A percentile compares a stretch with the other conserved stretches of the same genome.
Evolutionary conservation across 30 jellyfish, hydroid and myxozoan genomes (phyloP).

Genomic region (Aurelia sp.): DNA sequence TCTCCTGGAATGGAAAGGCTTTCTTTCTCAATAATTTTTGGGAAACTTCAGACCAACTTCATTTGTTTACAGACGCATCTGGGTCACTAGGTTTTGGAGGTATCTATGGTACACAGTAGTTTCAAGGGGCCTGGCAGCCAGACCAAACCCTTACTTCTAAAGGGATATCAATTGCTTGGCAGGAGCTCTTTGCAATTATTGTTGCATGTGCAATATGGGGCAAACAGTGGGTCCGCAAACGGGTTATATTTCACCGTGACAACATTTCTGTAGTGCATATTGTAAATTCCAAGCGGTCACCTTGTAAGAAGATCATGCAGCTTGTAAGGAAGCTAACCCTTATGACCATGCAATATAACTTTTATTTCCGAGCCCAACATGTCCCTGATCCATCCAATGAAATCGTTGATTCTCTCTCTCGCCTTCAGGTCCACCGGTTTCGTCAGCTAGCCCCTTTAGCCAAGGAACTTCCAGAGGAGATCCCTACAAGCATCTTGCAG

Average conservation of each 20-base stretch:
- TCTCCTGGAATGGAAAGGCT: conserved; percentile 79
- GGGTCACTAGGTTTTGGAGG: conserved; percentile 49
- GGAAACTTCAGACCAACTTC: background rate
- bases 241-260: conserved; percentile 26
- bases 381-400: conserved; percentile 29
- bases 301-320: background rate
- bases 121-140: conserved; percentile 4
- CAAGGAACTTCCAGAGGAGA: conserved; percentile 4
- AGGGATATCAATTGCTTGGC: conserved; percentile 20
- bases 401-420: conserved; percentile 49
- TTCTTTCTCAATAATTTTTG: conserved; percentile 7
- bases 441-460: conserved; percentile 17
- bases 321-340: conserved; percentile 18
- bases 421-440: conserved; percentile 10
- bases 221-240: conserved; percentile 12
- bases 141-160: conserved; percentile 13
- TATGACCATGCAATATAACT: background rate
- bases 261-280: conserved; percentile 31
- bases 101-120: background rate
- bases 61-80: conserved; percentile 21
- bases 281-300: background rate
- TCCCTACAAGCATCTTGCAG: conserved; percentile 8
- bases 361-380: conserved; percentile 24
- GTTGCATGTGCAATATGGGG: conserved; percentile 59
- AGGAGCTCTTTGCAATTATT: conserved; percentile 54